Percentiles rank a stretch among this genome's conserved stretches.
Evolutionary conservation across 2,113 vertebrate species (phyloP).

Genomic region (Apodemus sylvaticus): DNA sequence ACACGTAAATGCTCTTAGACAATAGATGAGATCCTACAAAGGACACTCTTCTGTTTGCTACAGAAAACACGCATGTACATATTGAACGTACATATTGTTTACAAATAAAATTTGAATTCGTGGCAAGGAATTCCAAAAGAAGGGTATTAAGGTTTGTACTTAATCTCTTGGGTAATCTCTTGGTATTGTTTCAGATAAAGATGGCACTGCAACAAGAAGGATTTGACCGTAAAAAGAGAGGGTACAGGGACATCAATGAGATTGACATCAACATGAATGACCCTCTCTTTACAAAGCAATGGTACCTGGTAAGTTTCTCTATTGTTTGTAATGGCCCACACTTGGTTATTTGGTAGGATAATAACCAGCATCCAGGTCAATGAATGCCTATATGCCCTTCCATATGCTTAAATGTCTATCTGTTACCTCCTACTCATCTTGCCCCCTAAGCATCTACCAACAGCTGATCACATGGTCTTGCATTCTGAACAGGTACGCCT

Average conservation of each 20-base stretch:
- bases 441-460: neutral
- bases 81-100: neutral
- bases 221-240: constrained; percentile 94
- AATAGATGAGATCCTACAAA: neutral
- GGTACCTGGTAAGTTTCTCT: constrained; percentile 95
- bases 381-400: neutral
- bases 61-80: neutral
- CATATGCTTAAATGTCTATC: neutral
- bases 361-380: neutral
- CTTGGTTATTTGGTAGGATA: neutral
- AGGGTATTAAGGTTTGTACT: neutral
- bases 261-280: constrained; percentile 97
- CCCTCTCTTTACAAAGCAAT: constrained; percentile 97
- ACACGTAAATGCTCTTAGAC: neutral
- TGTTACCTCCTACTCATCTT: neutral
- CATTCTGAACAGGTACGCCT: neutral
- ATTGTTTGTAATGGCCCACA: constrained; percentile 37
- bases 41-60: constrained; percentile 22
- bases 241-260: constrained; percentile 95
- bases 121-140: constrained; percentile 35
- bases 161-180: constrained; percentile 38
- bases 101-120: constrained; percentile 9
- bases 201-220: constrained; percentile 93
- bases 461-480: neutral
- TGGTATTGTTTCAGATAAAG: constrained; percentile 89